Base-by-base conservation (phyloP, 2,113 vertebrate genomes). In the Helogale parvula region DNA sequence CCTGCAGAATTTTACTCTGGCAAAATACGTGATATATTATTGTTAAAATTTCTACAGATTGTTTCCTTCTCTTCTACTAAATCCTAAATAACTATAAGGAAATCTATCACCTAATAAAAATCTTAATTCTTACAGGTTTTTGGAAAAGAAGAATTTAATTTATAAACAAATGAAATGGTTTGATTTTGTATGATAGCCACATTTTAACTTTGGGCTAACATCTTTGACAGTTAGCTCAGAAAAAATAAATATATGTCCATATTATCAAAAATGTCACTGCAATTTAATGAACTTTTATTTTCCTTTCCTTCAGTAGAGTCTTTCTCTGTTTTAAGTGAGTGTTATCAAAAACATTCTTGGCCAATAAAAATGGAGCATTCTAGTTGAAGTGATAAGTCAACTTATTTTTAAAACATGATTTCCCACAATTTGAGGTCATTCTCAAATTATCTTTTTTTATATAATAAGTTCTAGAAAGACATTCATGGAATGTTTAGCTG, bases 211-310 rank as follows among this genome's bases (percentile, higher is more conserved):
- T 25, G 90, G 33, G 7, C 21, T 97, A 90, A 92, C 21, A 86
- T 89, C 23, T 90, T 86, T 97, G 79, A 97, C 23, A 90, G 29
- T 76, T 82, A 90, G 68, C 71, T 90, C 15, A 33, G 15, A 60
- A 94, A 71, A 90, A 52, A 65, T 66, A 93, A 95, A 77, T 90
- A 47, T 41, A 69, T 63, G 35, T 60, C 47, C 52, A 38, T 68
- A 38, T 82, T 87, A 68, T 69, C 93, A 93, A 89, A 93, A 76
- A 52, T 31, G 5, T 95, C 38, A 82, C 57, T 93, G n/a, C 50
- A 89, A 72, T 72, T 45, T 68, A 66, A 63, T 95, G 47, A 33
- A 74, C 79, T 95, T 83, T 95, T 93, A 63, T 90, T 90, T 88
- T 27, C 19, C 47, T 88, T 52, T 60, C 16, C 35, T 25, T 92